Evolutionary conservation across 2,888 invertebrate species (phyloP), one percentile per base, ranked within the genome.

Genomic region (Xestia xanthographa): DNA sequence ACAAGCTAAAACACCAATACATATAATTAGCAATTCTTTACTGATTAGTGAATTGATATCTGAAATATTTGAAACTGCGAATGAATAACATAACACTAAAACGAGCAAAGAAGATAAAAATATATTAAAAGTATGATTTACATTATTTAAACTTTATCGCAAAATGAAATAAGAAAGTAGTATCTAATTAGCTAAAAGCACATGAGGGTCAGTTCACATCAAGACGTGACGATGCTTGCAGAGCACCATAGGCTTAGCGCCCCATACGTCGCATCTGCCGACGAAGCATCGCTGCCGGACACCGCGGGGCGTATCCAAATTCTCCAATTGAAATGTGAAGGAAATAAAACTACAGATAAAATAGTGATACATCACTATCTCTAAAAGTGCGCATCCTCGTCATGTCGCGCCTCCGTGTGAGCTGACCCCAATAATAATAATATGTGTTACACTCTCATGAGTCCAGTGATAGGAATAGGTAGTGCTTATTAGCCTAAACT

Each of bases 1-100:
- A 66, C 5, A 65, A 65, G 68, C 12, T 81, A 74, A 72, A 82
- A 79, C 69, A 86, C 34, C 71, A 74, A 74, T 53, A 73, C 56
- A 69, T 66, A 45, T 58, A 17, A 66, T 76, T 62, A 69, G 43
- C 38, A 34, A 34, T 34, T 34, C 5, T 34, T 34, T 34, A 34
- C 34, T 34, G 34, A 5, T 34, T 34, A 34, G 34, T 34, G 34
- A 34, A 34, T 34, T 34, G 34, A 34, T 4, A 34, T 34, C 0
- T 20, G 26, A 58, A 67, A 45, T 22, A 2, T 20, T 53, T 50
- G 41, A 17, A 20, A 56, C 14, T n/a, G 20, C n/a, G 26, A 69
- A 56, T 56, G 26, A n/a, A n/a, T n/a, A n/a, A n/a, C n/a, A n/a
- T n/a, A n/a, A n/a, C n/a, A n/a, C n/a, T n/a, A n/a, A 20, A 72